phyloP scores from a whole-genome alignment of 1,140 invertebrate species.

The Galendromus occidentalis region DNA sequence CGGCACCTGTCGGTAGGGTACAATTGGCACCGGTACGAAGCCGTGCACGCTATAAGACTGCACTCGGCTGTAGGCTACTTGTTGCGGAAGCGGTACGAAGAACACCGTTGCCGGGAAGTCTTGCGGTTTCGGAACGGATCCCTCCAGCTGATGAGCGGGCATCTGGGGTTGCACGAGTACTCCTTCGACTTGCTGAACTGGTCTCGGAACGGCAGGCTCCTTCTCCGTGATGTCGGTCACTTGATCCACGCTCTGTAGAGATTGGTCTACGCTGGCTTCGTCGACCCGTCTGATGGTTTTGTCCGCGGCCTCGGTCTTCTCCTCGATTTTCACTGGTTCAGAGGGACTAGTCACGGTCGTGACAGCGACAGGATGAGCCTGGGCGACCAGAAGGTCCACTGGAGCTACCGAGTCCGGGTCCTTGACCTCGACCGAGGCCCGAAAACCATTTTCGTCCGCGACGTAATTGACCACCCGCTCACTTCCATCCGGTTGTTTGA shows the following conservation, averaged over 20 bases:
- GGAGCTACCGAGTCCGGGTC: background rate
- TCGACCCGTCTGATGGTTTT: no score
- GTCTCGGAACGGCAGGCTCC: background rate
- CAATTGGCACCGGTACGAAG: background rate
- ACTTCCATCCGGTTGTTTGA: background rate
- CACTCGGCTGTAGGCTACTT: background rate
- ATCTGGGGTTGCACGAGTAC: background rate
- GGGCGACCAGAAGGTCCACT: background rate
- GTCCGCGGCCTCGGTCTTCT: no score
- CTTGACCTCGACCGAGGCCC: conserved; percentile 3
- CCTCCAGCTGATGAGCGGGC: background rate
- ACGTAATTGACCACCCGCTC: background rate
- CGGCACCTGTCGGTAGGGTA: background rate
- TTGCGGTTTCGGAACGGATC: background rate
- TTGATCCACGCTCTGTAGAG: no score
- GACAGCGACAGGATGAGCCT: background rate
- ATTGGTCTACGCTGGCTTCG: no score
- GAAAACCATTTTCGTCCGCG: background rate
- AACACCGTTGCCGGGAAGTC: background rate
- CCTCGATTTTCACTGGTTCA: no score
- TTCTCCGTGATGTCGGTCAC: no score
- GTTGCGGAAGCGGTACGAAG: background rate
- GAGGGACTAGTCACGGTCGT: no score
- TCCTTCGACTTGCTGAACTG: background rate
- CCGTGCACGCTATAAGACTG: background rate